Percentiles rank a stretch among this genome's conserved stretches.
Conservation (phyloP, 2,797 vertebrate genomes). For the Parauchenoglanis ngamensis region DNA sequence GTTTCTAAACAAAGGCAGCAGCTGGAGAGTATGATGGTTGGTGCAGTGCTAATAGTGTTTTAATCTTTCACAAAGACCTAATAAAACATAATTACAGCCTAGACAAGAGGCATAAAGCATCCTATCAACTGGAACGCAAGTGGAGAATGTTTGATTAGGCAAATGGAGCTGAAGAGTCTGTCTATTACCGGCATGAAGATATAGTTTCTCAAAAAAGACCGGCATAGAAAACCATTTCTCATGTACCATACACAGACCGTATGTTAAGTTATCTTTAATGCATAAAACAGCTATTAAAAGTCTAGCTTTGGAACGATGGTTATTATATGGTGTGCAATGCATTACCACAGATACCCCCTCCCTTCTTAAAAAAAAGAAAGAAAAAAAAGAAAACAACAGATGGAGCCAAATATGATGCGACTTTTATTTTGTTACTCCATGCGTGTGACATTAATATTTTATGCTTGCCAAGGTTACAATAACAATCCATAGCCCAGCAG, state of each 20-base stretch:
- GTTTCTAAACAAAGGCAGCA: slow-evolving; percentile 78
- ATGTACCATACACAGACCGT: neutral
- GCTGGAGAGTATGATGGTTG: slow-evolving; percentile 72
- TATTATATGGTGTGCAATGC: slow-evolving; percentile 14
- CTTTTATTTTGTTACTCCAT: slow-evolving; percentile 23
- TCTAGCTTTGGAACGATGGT: neutral
- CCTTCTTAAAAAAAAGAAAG: neutral
- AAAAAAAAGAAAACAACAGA: slow-evolving; percentile 25
- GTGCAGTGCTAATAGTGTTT: slow-evolving; percentile 73
- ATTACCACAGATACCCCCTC: neutral
- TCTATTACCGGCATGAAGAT: slow-evolving; percentile 1
- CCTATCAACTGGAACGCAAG: slow-evolving; percentile 56
- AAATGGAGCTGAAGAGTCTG: slow-evolving; percentile 27
- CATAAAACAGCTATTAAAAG: slow-evolving; percentile 14
- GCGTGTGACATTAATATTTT: slow-evolving; percentile 29
- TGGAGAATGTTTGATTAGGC: slow-evolving; percentile 47
- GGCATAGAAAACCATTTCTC: slow-evolving; percentile 5
- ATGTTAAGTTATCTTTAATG: slow-evolving; percentile 11
- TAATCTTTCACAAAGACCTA: slow-evolving; percentile 76
- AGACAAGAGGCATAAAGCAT: slow-evolving; percentile 68
- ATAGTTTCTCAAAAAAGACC: slow-evolving; percentile 11
- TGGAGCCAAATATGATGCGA: slow-evolving; percentile 22
- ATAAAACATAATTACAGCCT: slow-evolving; percentile 75
- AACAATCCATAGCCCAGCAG: slow-evolving; percentile 20
- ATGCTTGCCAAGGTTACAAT: slow-evolving; percentile 28